phyloP scores from a whole-genome alignment of 2,113 vertebrate species.

The Sylvietta virens region DNA sequence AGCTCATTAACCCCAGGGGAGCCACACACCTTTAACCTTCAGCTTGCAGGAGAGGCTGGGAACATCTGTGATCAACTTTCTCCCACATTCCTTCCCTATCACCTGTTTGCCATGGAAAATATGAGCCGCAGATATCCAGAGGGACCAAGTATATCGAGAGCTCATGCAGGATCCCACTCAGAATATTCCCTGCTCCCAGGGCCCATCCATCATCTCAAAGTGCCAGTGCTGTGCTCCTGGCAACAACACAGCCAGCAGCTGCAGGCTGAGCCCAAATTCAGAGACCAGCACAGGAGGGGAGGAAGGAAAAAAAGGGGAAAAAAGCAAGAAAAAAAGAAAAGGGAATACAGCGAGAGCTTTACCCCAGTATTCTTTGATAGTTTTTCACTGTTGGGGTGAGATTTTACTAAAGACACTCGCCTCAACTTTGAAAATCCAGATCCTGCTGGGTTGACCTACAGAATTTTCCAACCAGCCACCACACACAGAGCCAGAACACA shows the following conservation, averaged over 20 bases:
- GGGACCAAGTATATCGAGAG: not conserved
- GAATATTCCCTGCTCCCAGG: not conserved
- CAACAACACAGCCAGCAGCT: not conserved
- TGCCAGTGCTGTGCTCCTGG: not conserved
- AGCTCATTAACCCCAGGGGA: not conserved
- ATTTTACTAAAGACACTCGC: not conserved
- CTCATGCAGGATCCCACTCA: not conserved
- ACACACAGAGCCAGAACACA: not conserved
- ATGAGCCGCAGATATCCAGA: not conserved
- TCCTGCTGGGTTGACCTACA: not conserved
- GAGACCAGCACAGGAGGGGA: fast-evolving
- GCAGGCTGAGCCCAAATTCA: not conserved
- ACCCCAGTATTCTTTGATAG: not conserved
- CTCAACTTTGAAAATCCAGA: not conserved
- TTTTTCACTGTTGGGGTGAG: not conserved
- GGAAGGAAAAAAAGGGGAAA: not conserved
- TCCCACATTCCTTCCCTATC: not conserved
- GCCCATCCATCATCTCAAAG: not conserved
- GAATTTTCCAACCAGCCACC: not conserved
- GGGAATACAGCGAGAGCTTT: not conserved
- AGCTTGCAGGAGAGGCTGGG: not conserved
- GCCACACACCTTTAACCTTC: not conserved
- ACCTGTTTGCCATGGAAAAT: not conserved
- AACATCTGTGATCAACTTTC: not conserved
- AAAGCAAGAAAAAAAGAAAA: not conserved